Conservation (phyloP, 1,140 invertebrate genomes). For the Akabosia matsudoensis region DNA sequence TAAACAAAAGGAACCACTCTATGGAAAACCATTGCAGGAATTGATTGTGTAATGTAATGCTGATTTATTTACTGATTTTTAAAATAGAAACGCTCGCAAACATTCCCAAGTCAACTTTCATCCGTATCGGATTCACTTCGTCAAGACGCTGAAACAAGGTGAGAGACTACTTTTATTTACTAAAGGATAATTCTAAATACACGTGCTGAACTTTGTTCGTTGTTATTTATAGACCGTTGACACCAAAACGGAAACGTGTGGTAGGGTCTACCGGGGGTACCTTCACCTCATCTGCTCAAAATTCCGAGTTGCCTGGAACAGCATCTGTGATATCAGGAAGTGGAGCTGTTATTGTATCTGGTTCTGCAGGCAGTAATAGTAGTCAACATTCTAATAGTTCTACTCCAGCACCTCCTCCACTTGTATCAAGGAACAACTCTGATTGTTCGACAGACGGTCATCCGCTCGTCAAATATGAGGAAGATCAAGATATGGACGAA, state of each 20-base stretch:
- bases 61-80: neutral
- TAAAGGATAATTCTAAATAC: neutral
- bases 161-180: too few species aligned
- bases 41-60: too few species aligned
- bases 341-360: neutral
- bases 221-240: conserved; percentile 35
- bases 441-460: neutral
- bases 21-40: too few species aligned
- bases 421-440: neutral
- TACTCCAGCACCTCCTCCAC: neutral
- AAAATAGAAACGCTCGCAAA: neutral
- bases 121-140: neutral
- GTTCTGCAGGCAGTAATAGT: neutral
- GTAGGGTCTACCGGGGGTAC: neutral
- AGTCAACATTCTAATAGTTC: neutral
- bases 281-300: conserved; percentile 15
- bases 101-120: neutral
- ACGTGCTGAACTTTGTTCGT: too few species aligned
- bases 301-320: conserved; percentile 8
- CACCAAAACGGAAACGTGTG: conserved; percentile 41
- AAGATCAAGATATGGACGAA: conserved; percentile 33
- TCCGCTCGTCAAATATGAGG: conserved; percentile 39
- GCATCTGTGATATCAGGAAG: conserved; percentile 27
- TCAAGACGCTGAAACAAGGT: conserved; percentile 16
- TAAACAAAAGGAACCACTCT: neutral